Evolutionary conservation across 2,888 invertebrate species (phyloP).

Genomic region (Ariolimax columbianus): DNA sequence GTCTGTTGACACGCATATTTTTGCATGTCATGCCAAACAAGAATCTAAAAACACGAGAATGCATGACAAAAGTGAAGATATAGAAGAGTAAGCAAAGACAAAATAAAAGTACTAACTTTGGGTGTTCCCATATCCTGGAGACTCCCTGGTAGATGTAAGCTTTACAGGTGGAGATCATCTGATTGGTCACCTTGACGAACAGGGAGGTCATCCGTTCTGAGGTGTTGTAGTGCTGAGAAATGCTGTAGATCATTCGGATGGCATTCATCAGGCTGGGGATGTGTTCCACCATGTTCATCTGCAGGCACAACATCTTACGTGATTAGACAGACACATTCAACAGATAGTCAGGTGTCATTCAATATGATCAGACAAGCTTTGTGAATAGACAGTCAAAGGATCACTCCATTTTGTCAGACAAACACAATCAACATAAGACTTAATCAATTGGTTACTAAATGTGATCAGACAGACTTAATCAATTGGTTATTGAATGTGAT

Average conservation of each 20-base stretch:
- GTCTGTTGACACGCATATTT: too few relatives aligned
- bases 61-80: not conserved
- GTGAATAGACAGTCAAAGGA: too few relatives aligned
- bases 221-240: conserved; percentile 97
- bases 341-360: too few relatives aligned
- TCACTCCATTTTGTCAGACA: too few relatives aligned
- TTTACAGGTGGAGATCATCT: conserved; percentile 98
- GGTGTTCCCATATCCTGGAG: conserved; percentile 93
- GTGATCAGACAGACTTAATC: too few relatives aligned
- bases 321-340: too few relatives aligned
- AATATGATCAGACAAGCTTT: too few relatives aligned
- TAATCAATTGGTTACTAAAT: too few relatives aligned
- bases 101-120: conserved; percentile 80
- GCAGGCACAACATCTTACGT: conserved; percentile 31
- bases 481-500: too few relatives aligned
- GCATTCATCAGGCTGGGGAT: conserved; percentile 93
- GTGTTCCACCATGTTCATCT: conserved; percentile 92
- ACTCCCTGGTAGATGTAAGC: conserved; percentile 88
- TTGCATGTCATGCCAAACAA: too few relatives aligned
- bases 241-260: conserved; percentile 93
- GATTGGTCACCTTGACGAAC: conserved; percentile 98
- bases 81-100: not conserved
- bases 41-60: too few relatives aligned
- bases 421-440: too few relatives aligned
- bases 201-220: conserved; percentile 96